Evolutionary conservation across 2,888 invertebrate species (phyloP), one percentile per base, ranked within the genome.

Genomic region (Tenthredo amoena): DNA sequence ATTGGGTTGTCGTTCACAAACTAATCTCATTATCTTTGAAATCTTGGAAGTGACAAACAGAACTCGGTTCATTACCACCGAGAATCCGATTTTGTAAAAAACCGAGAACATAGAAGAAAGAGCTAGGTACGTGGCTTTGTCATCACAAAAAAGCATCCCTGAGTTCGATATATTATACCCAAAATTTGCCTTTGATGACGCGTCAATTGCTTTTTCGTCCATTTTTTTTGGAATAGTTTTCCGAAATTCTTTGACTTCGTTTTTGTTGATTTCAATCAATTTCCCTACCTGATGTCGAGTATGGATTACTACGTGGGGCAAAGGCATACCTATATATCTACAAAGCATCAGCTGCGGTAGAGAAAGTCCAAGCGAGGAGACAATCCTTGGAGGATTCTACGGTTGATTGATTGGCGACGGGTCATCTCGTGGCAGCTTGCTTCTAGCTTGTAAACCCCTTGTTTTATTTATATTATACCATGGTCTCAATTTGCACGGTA

Each of bases 381-480:
- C 68, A 18, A 43, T 74, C 72, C 37, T 74, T 12, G 43, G 72
- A 43, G 72, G 72, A 74, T 74, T 74, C 10, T 37, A 43, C 40
- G 72, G 81, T 62, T 81, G 62, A 81, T 81, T 58, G 81, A 81
- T 81, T 40, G 58, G n/a, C 55, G 21, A 74, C 77, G 50, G 55
- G 34, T 77, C 50, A 55, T 81, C 50, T 58, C 40, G 18, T 37
- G 26, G 81, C 40, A 31, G 58, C 21, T 62, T 81, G 81, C 40
- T 81, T 50, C 58, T 62, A n/a, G 81, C 40, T 58, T 21, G 81
- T 62, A 21, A 37, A 21, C 37, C 21, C 58, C n/a, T 37, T 74
- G 74, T 84, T 74, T 76, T 84, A 76, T 84, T 84, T 83, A 83
- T 71, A 68, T 31, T 55, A 84, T 55, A 72, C 74, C 55, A 12